Conservation (phyloP, 2,888 invertebrate species). For the Panzeria rudis region DNA sequence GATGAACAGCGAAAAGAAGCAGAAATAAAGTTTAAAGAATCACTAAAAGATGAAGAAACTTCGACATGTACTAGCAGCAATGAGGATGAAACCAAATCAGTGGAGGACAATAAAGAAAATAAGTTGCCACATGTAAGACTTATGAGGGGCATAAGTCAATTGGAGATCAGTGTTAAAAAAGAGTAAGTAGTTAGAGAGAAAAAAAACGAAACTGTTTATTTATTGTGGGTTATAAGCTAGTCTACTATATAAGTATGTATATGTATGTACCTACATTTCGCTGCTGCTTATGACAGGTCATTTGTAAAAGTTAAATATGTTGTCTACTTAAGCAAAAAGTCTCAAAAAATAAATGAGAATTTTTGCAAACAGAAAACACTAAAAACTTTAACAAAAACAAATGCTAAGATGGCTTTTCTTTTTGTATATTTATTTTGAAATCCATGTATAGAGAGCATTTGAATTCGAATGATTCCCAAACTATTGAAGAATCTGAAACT, state of each 20-base stretch:
- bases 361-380: background rate
- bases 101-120: constrained; percentile 79
- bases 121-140: constrained; percentile 78
- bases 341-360: background rate
- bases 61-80: constrained; percentile 66
- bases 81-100: constrained; percentile 58
- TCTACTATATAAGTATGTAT: background rate
- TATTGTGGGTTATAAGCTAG: no score
- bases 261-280: background rate
- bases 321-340: background rate
- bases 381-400: background rate
- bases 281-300: no score
- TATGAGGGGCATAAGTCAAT: constrained; percentile 81
- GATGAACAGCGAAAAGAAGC: background rate
- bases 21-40: constrained; percentile 29
- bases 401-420: background rate
- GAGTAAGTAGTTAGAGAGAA: constrained; percentile 79
- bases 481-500: constrained; percentile 67
- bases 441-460: constrained; percentile 38
- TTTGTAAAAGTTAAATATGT: background rate
- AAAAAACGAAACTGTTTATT: background rate
- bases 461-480: constrained; percentile 74
- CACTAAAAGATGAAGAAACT: constrained; percentile 42
- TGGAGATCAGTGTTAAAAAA: constrained; percentile 80
- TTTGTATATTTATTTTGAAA: constrained; percentile 42